Evolutionary conservation across 2,888 invertebrate genomes (phyloP).

Genomic region (Mechanitis mazaeus): DNA sequence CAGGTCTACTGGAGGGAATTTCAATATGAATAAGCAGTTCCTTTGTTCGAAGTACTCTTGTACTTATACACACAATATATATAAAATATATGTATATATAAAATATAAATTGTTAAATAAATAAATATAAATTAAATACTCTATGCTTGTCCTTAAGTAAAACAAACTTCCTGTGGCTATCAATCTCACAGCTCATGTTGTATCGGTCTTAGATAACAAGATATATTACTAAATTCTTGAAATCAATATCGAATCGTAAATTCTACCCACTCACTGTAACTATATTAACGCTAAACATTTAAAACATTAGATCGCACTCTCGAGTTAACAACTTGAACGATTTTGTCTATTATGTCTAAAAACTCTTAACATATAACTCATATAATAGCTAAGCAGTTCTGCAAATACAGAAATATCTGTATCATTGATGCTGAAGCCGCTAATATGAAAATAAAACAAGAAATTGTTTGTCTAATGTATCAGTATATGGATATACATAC

Average conservation of each 20-base stretch:
- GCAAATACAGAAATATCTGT: slow-evolving; percentile 28
- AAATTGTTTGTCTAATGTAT: slow-evolving; percentile 44
- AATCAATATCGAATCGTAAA: slow-evolving; percentile 13
- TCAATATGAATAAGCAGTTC: too few species aligned
- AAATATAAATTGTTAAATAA: too few species aligned
- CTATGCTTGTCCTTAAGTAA: not conserved
- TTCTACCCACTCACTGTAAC: slow-evolving; percentile 18
- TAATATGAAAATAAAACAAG: slow-evolving; percentile 43
- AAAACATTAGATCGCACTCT: slow-evolving; percentile 25
- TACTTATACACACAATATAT: too few species aligned
- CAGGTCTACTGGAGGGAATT: too few species aligned
- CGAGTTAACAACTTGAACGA: not conserved
- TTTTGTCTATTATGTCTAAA: not conserved
- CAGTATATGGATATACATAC: slow-evolving; percentile 47
- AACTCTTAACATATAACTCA: slow-evolving; percentile 1
- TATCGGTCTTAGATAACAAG: slow-evolving; percentile 13
- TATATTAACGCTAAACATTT: slow-evolving; percentile 24
- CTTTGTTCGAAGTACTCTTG: too few species aligned
- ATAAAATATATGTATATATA: too few species aligned
- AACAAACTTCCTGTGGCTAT: slow-evolving; percentile 12
- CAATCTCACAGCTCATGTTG: slow-evolving; percentile 4
- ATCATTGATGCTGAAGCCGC: slow-evolving; percentile 35
- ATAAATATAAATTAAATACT: not conserved
- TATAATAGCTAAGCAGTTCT: not conserved
- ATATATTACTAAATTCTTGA: slow-evolving; percentile 10